These are phyloP conservation scores for Hydrozoanthus tunicans DNA, from an alignment of 64 coral and sea anemone species.

Conservation along the genomic window DNA sequence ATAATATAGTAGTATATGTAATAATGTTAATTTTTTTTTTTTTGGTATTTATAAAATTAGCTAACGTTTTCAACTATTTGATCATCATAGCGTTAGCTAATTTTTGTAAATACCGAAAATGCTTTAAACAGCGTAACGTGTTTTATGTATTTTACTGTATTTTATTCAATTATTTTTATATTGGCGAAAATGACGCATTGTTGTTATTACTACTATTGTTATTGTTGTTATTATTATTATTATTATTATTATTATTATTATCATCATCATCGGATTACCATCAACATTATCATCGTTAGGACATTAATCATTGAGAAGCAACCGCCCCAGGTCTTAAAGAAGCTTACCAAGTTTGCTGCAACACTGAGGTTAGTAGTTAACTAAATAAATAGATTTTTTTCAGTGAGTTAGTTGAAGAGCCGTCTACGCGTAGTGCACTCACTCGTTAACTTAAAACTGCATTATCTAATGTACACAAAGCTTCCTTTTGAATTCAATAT, in stretches of 20 bases:
- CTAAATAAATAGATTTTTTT: neutral
- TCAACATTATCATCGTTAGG: neutral
- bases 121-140: too few species aligned
- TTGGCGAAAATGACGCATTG: neutral
- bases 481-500: too few species aligned
- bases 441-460: too few species aligned
- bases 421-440: neutral
- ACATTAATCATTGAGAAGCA: conserved; percentile 26
- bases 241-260: neutral
- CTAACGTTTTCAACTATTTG: too few species aligned
- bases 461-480: too few species aligned
- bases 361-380: neutral
- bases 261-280: neutral
- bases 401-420: neutral
- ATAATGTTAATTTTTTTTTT: too few species aligned
- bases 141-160: too few species aligned
- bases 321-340: conserved; percentile 58
- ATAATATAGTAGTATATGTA: too few species aligned
- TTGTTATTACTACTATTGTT: neutral
- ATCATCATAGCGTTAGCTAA: too few species aligned
- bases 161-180: too few species aligned
- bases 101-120: too few species aligned
- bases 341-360: conserved; percentile 44
- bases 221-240: neutral
- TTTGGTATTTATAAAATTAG: too few species aligned